Evolutionary conservation across 2,888 invertebrate species (phyloP).

Genomic region (Chloroclysta siterata): DNA sequence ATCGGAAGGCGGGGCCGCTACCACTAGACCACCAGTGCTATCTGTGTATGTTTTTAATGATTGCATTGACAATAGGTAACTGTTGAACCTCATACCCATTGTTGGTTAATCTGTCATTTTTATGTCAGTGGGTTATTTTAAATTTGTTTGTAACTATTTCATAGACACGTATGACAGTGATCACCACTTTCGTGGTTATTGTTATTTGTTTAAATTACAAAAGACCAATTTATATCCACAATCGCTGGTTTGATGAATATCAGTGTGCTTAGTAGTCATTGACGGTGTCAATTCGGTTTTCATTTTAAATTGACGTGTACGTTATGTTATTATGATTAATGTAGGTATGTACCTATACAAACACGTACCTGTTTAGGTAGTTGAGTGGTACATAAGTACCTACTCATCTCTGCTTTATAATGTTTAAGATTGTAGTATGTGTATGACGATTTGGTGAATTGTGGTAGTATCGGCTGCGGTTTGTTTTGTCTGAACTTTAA

Average conservation of each 20-base stretch:
- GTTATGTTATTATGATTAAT: too few species aligned
- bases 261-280: background rate
- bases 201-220: slow-evolving; percentile 28
- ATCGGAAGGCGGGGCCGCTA: too few species aligned
- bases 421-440: too few species aligned
- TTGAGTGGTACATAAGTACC: too few species aligned
- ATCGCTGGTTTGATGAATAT: slow-evolving; percentile 7
- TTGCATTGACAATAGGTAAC: background rate
- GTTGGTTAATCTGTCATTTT: background rate
- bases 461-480: too few species aligned
- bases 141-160: slow-evolving; percentile 15
- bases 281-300: slow-evolving; percentile 2
- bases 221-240: slow-evolving; percentile 25
- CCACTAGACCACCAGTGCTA: too few species aligned
- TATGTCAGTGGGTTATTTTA: slow-evolving; percentile 19
- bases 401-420: too few species aligned
- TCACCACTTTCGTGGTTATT: slow-evolving; percentile 13
- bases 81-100: background rate
- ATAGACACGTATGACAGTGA: slow-evolving; percentile 16
- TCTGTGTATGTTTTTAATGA: background rate
- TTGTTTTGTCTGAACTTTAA: too few species aligned
- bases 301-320: too few species aligned
- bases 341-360: too few species aligned
- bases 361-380: too few species aligned
- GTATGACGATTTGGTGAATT: too few species aligned